Evolutionary conservation across 2,113 vertebrate genomes (phyloP), one percentile per base, ranked within the genome.

Genomic region (Ceyx margarethae): DNA sequence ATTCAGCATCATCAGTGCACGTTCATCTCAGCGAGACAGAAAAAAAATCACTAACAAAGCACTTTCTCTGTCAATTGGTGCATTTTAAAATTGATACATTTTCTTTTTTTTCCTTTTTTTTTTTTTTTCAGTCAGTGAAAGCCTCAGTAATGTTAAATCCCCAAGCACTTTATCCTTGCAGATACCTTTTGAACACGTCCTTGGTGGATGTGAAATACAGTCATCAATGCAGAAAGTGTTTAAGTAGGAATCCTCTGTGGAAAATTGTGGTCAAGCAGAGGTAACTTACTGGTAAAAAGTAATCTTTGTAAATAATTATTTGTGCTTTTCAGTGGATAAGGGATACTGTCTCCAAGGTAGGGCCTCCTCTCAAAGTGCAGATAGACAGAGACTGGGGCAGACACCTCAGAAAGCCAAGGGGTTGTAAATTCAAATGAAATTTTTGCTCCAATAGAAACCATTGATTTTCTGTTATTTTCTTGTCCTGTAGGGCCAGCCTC

Each of bases 1-100:
- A 94, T 94, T 91, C 82, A 86, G 53, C 35, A 37, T 35, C 57
- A 67, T 69, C 46, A 51, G 68, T 58, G 35, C 31, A 28, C 65
- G 57, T 85, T 96, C 83, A 83, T 72, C n/a, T 37, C 93, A 95
- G 56, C n/a, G 67, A 86, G 48, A 40, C 11, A 58, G 10, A 88
- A 48, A 81, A 81, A 87, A 91, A 95, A 75, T 72, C 20, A 40
- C 65, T 71, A 71, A 71, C 19, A 43, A 78, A 87, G 82, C 65
- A 75, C 29, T 91, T 90, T 51, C 56, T 64, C 66, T 77, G 43
- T 64, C 46, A 80, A 71, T 51, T 51, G 10, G 2, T 77, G 6
- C 6, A 1, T 80, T 81, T 91, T 28, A 57, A 81, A 87, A 89
- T 15, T 50, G 21, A 58, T 37, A 48, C 4, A 40, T 8, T 23